Evolutionary conservation across 2,113 vertebrate genomes (phyloP), one percentile per base, ranked within the genome.

Genomic region (Thryonomys swinderianus): DNA sequence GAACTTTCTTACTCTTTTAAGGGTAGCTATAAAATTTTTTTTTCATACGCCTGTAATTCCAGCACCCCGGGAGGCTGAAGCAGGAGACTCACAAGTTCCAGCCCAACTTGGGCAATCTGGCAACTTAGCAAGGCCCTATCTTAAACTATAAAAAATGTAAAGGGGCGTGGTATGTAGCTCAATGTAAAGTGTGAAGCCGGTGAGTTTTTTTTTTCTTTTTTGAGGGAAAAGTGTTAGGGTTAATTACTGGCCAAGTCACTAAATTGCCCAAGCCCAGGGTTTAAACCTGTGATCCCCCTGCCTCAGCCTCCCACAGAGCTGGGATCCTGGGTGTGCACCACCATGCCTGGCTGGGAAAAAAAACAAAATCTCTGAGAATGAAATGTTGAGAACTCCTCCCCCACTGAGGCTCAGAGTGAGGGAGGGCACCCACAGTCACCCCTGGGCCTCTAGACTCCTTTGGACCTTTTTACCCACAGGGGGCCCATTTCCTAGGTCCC

Each of bases 1-100:
- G 67, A 92, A 66, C 30, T 87, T 96, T 92, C 83, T 88, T 90
- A 67, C 83, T 90, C 71, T 88, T 64, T 90, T 95, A 62, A 61
- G 82, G 79, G 64, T 64, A 82, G 80, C 76, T 94, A 53, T 78
- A 90, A 74, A 48, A 16, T 48, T 45, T 74, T 73, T 73, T 74
- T 74, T 48, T 40, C 40, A 48, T 14, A 45, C 0, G 71, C 40
- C 27, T 74, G 27, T 48, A 48, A 30, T 14, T 14, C 71, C 71
- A 48, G 71, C 27, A 16, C 25, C 48, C 25, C 30, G 71, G 71
- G 25, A 48, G 40, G 71, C 71, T 45, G 42, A 74, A 25, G 13
- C 71, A 74, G 42, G 25, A 74, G 42, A 25, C 21, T 74, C 25
- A 74, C 71, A 48, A 74, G 25, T 74, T 74, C 40, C 71, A 74